Percentiles rank a stretch among this genome's conserved stretches.
phyloP scores from a whole-genome alignment of 1,140 invertebrate species.

The Atta cephalotes region DNA sequence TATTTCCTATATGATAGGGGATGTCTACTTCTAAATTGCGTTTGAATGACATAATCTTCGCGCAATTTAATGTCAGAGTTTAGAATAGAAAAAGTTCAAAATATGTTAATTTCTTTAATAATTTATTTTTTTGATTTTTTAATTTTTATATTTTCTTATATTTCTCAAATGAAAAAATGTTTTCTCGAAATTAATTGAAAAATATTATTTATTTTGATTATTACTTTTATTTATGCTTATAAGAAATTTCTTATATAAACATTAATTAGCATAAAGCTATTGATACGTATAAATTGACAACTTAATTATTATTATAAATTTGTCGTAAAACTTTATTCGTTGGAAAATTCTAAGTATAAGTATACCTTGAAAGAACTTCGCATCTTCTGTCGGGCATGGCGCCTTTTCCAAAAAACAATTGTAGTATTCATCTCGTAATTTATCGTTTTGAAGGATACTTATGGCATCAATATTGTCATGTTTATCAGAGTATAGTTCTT shows the following conservation, averaged over 20 bases:
- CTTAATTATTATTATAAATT: background rate
- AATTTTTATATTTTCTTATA: no score
- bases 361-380: slow-evolving; percentile 75
- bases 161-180: background rate
- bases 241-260: background rate
- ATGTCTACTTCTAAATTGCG: background rate
- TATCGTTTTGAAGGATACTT: slow-evolving; percentile 39
- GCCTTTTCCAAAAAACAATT: slow-evolving; percentile 82
- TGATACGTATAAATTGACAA: background rate
- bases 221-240: background rate
- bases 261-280: no score
- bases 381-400: slow-evolving; percentile 77
- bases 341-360: background rate
- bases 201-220: background rate
- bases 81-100: background rate
- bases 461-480: slow-evolving; percentile 43
- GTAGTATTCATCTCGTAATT: slow-evolving; percentile 73
- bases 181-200: background rate
- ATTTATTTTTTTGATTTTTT: background rate
- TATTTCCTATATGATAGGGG: background rate
- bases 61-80: background rate
- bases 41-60: background rate
- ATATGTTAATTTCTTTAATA: background rate
- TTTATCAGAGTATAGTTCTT: slow-evolving; percentile 40
- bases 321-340: slow-evolving; percentile 23